Conservation (phyloP, 2,113 vertebrate species). For the Nicator chloris region DNA sequence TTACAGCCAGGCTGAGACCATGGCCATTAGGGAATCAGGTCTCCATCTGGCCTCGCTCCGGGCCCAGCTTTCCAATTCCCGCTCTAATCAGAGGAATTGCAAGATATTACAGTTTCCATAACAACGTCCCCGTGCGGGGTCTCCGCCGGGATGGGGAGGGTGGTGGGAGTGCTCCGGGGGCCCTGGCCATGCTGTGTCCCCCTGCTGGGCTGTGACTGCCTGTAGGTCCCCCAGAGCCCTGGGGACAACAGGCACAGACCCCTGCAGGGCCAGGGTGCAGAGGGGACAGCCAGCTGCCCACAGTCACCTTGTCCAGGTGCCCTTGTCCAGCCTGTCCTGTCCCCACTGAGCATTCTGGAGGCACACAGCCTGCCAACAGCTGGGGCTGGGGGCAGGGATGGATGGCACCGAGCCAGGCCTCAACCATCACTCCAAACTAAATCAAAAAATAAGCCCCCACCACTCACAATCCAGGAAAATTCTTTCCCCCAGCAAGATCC, state of each 20-base stretch:
- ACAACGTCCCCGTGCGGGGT: background rate
- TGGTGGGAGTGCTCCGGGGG: accelerated
- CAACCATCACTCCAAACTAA: background rate
- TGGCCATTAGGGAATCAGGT: conserved; percentile 62
- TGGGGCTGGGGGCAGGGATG: background rate
- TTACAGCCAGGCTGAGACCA: conserved; percentile 2
- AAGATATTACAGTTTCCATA: conserved; percentile 50
- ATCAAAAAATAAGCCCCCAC: background rate
- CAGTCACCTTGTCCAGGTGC: background rate
- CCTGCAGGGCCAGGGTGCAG: background rate
- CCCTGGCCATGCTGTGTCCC: accelerated
- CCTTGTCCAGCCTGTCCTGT: accelerated
- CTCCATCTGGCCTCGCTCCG: conserved; percentile 50
- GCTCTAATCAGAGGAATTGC: conserved; percentile 59
- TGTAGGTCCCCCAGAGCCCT: accelerated
- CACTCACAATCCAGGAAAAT: background rate
- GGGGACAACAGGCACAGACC: accelerated
- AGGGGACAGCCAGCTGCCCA: accelerated
- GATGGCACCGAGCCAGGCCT: background rate
- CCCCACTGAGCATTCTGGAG: accelerated
- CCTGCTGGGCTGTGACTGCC: accelerated
- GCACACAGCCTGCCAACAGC: accelerated
- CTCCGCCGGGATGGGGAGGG: accelerated
- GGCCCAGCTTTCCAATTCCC: conserved; percentile 12
- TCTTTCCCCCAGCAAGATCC: background rate